These are phyloP conservation scores for Slavum lentiscoides DNA, from an alignment of 2,888 invertebrate genomes.

Conservation along the genomic window DNA sequence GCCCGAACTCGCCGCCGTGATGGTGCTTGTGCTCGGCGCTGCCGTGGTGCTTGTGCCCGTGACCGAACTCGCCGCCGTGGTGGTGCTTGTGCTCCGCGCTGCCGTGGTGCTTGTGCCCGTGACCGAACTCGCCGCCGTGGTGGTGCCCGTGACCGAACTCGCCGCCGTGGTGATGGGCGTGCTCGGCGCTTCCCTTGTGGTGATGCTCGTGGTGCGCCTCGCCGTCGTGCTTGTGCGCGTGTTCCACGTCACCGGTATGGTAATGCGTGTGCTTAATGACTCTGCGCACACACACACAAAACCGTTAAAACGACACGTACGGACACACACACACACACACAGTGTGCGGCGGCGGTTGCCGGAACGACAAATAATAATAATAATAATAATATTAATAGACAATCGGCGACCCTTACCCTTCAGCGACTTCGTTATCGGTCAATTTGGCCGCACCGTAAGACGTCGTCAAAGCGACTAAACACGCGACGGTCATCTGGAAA, in stretches of 20 bases:
- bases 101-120: conserved; percentile 57
- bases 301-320: background rate
- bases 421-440: conserved; percentile 53
- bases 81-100: conserved; percentile 57
- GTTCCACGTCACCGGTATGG: conserved; percentile 56
- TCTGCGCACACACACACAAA: conserved; percentile 23
- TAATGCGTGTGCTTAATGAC: conserved; percentile 56
- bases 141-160: conserved; percentile 57
- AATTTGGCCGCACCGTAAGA: conserved; percentile 39
- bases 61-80: conserved; percentile 56
- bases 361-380: background rate
- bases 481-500: conserved; percentile 45
- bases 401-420: conserved; percentile 51
- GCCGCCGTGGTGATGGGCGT: conserved; percentile 56
- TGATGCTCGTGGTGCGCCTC: conserved; percentile 57
- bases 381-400: background rate
- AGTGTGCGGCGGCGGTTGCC: background rate
- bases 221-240: conserved; percentile 56
- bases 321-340: no score
- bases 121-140: conserved; percentile 56
- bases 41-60: conserved; percentile 57
- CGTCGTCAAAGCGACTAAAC: conserved; percentile 39
- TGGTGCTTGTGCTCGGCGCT: conserved; percentile 57
- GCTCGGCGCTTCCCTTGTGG: conserved; percentile 57
- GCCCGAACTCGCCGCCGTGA: conserved; percentile 56